A percentile compares a stretch with the other conserved stretches of the same genome.
phyloP scores from a whole-genome alignment of 2,797 vertebrate genomes.

The Hafferia zeledoni region DNA sequence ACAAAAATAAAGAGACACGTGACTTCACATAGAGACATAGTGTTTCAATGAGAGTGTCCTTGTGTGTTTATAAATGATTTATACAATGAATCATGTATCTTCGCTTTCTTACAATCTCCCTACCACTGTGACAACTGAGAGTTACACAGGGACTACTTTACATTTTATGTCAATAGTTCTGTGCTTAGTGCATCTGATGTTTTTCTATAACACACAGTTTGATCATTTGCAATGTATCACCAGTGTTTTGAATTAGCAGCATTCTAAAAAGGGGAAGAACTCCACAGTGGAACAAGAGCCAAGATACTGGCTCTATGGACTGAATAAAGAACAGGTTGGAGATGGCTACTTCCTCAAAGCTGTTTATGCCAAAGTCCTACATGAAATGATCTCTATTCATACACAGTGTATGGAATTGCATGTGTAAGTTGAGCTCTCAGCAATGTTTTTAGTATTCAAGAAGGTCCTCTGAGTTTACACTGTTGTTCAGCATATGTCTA shows the following conservation, averaged over 20 bases:
- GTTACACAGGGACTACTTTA: not conserved
- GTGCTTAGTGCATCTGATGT: not conserved
- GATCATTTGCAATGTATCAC: not conserved
- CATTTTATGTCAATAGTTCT: not conserved
- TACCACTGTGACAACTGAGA: not conserved
- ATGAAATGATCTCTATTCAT: not conserved
- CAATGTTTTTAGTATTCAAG: not conserved
- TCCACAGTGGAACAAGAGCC: not conserved
- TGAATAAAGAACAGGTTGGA: rapidly evolving
- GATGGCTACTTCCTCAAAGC: not conserved
- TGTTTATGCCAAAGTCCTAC: not conserved
- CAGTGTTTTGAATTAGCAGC: not conserved
- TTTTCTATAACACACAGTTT: not conserved
- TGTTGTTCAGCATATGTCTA: not conserved
- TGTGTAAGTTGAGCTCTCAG: not conserved
- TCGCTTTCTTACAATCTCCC: not conserved
- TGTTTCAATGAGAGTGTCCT: slow-evolving; percentile 37
- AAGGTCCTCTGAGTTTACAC: not conserved
- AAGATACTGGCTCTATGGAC: not conserved
- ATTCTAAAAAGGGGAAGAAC: not conserved
- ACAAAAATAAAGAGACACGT: not conserved
- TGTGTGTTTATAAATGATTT: slow-evolving; percentile 46
- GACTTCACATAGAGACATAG: not conserved
- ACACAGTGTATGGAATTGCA: not conserved
- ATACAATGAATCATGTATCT: not conserved